These are phyloP conservation scores for Pardosa pseudoannulata DNA, from an alignment of 2,888 invertebrate genomes.

Conservation along the genomic window DNA sequence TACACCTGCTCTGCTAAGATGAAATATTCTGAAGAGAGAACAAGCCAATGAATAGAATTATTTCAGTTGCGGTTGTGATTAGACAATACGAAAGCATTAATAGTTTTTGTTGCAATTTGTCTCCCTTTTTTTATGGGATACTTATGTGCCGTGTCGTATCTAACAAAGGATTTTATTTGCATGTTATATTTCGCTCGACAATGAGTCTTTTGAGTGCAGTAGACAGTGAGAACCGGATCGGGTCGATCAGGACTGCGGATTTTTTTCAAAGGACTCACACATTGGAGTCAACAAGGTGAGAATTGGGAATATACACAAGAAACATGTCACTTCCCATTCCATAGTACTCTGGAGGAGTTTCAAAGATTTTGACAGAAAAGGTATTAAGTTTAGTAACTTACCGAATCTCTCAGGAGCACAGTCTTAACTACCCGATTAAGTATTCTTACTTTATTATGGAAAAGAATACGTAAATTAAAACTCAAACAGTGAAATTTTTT, in stretches of 20 bases:
- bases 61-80: neutral
- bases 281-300: neutral
- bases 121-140: neutral
- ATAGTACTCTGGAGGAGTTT: too few relatives aligned
- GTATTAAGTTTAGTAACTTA: too few relatives aligned
- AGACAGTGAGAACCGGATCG: neutral
- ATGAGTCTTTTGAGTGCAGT: neutral
- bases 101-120: slow-evolving; percentile 3
- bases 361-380: too few relatives aligned
- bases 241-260: neutral
- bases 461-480: too few relatives aligned
- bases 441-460: too few relatives aligned
- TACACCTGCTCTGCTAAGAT: slow-evolving; percentile 14
- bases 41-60: neutral
- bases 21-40: neutral
- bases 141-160: neutral
- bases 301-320: too few relatives aligned
- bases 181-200: neutral
- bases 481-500: too few relatives aligned
- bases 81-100: neutral
- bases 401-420: too few relatives aligned
- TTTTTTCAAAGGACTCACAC: neutral
- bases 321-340: too few relatives aligned
- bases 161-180: slow-evolving; percentile 2
- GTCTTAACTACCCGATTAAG: too few relatives aligned